Conservation (phyloP, 2,113 vertebrate species). For the Syngnathus scovelli region DNA sequence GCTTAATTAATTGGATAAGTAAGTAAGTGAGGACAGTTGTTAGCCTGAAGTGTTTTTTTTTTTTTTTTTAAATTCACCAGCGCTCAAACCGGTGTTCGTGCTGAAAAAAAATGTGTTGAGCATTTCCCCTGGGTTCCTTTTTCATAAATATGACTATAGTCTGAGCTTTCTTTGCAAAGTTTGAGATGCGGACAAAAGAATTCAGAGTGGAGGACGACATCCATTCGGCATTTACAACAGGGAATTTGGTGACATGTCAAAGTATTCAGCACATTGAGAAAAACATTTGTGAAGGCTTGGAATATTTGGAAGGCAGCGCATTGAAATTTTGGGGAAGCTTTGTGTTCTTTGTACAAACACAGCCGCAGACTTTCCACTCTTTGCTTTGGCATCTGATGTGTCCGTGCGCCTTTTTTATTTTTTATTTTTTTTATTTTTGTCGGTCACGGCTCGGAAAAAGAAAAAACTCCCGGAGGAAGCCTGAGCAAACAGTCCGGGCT, state of each 20-base stretch:
- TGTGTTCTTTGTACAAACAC: conserved; percentile 29
- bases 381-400: conserved; percentile 27
- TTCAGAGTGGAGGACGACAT: background rate
- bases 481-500: conserved; percentile 53
- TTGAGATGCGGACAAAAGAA: background rate
- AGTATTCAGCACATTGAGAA: background rate
- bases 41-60: conserved; percentile 31
- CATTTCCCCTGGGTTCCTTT: background rate
- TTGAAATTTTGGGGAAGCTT: conserved; percentile 29
- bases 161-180: background rate
- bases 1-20: conserved; percentile 50
- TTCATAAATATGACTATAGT: background rate
- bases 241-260: background rate
- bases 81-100: conserved; percentile 14
- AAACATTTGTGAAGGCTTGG: background rate
- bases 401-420: conserved; percentile 26
- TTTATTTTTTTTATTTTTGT: conserved; percentile 7
- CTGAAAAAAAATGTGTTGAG: background rate
- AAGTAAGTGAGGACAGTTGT: conserved; percentile 44
- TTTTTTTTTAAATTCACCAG: conserved; percentile 22
- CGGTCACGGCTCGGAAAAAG: conserved; percentile 38
- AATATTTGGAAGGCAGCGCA: conserved; percentile 7
- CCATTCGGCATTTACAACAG: background rate
- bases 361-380: conserved; percentile 52
- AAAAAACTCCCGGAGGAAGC: conserved; percentile 45